Percentiles rank a stretch among this genome's conserved stretches.
These are phyloP conservation scores for Tenthredo mesomela DNA, from an alignment of 2,888 invertebrate species.

Conservation along the genomic window DNA sequence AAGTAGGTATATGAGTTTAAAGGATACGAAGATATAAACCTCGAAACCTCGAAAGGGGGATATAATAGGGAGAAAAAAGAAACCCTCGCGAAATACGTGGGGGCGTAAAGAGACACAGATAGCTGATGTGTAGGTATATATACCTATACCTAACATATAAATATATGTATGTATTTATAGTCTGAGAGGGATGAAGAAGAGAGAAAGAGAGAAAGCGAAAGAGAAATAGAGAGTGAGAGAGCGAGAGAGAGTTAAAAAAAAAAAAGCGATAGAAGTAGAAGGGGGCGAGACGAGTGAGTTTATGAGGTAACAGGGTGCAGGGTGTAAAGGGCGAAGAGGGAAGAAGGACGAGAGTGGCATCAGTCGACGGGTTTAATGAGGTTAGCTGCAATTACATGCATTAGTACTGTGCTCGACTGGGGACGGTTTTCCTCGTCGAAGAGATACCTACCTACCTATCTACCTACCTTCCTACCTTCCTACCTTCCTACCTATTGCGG, in stretches of 20 bases:
- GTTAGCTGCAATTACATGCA: slow-evolving; percentile 77
- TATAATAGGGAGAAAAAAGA: not conserved
- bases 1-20: not conserved
- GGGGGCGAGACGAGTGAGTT: slow-evolving; percentile 53
- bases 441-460: slow-evolving; percentile 15
- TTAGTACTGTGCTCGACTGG: slow-evolving; percentile 65
- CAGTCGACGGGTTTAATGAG: slow-evolving; percentile 75
- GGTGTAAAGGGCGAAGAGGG: slow-evolving; percentile 66
- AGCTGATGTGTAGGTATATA: not conserved
- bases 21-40: slow-evolving; percentile 1
- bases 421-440: slow-evolving; percentile 31
- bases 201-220: not conserved
- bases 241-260: slow-evolving; percentile 44
- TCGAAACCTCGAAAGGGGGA: not conserved
- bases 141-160: not conserved
- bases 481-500: not conserved
- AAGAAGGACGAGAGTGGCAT: slow-evolving; percentile 69
- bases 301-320: slow-evolving; percentile 45
- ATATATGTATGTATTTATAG: not conserved
- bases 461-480: not conserved
- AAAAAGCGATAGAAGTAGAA: slow-evolving; percentile 44
- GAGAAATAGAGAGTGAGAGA: too few species aligned
- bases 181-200: not conserved
- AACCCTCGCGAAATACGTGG: not conserved
- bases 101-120: not conserved